phyloP scores from a whole-genome alignment of 1,140 invertebrate species.

The Spodoptera frugiperda region DNA sequence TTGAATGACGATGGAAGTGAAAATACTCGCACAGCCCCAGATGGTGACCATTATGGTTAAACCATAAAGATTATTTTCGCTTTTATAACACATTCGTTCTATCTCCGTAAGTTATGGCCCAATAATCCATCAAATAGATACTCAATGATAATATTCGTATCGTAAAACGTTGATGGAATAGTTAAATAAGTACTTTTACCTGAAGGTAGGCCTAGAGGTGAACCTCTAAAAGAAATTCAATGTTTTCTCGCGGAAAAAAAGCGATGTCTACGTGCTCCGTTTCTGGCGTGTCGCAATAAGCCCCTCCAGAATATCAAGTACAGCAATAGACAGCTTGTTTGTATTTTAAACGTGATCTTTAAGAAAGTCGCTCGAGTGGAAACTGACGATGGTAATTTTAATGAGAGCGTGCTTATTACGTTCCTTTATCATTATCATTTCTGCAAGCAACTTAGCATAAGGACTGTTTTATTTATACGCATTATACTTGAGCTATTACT shows the following conservation, averaged over 20 bases:
- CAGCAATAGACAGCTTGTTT: slow-evolving; percentile 42
- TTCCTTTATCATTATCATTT: slow-evolving; percentile 9
- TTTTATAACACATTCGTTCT: slow-evolving; percentile 31
- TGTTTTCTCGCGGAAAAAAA: slow-evolving; percentile 37
- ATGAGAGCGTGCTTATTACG: background rate
- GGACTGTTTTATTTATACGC: slow-evolving; percentile 16
- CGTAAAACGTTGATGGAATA: slow-evolving; percentile 33
- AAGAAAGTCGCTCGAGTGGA: slow-evolving; percentile 42
- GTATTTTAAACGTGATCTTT: slow-evolving; percentile 38
- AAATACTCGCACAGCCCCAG: background rate
- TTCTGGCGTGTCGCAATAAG: slow-evolving; percentile 34
- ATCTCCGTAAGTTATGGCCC: slow-evolving; percentile 19
- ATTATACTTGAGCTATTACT: slow-evolving; percentile 6
- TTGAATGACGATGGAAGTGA: slow-evolving; percentile 4
- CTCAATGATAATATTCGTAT: slow-evolving; percentile 26
- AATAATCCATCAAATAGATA: slow-evolving; percentile 34
- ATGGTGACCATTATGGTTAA: background rate
- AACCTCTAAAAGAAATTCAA: slow-evolving; percentile 27
- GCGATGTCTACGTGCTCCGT: slow-evolving; percentile 29
- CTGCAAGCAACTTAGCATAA: slow-evolving; percentile 21
- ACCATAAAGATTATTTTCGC: slow-evolving; percentile 38
- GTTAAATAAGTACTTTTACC: slow-evolving; percentile 32
- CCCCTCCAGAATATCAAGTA: slow-evolving; percentile 45
- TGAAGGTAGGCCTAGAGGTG: too few species aligned
- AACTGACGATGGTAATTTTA: slow-evolving; percentile 33